Percentiles rank a stretch among this genome's conserved stretches.
Conservation (phyloP, 1,140 invertebrate species). For the Temnothorax curvispinosus region DNA sequence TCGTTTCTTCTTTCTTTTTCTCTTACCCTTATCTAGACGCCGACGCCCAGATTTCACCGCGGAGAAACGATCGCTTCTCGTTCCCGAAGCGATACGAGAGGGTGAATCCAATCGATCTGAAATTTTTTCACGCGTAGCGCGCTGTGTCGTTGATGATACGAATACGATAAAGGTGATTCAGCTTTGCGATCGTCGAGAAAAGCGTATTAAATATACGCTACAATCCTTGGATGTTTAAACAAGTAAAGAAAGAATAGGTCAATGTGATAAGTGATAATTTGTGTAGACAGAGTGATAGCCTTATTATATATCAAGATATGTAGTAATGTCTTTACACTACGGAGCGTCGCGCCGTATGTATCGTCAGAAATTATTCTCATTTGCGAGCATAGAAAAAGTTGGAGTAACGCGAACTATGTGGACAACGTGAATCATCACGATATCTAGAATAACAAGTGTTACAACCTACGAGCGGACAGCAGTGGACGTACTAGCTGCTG, state of each 20-base stretch:
- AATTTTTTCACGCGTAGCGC: conserved; percentile 33
- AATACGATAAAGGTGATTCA: not conserved
- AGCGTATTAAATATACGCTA: not conserved
- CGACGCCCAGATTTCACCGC: conserved; percentile 70
- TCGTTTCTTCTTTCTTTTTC: conserved; percentile 38
- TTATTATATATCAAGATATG: too few relatives aligned
- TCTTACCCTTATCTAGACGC: conserved; percentile 46
- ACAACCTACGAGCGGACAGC: too few relatives aligned
- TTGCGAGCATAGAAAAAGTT: too few relatives aligned
- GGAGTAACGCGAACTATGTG: too few relatives aligned
- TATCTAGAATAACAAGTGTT: too few relatives aligned
- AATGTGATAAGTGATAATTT: not conserved
- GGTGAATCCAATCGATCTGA: conserved; percentile 29
- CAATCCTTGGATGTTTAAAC: not conserved
- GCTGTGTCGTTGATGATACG: not conserved
- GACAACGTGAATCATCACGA: too few relatives aligned
- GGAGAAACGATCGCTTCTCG: conserved; percentile 61
- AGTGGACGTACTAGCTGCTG: too few relatives aligned
- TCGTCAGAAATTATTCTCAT: too few relatives aligned
- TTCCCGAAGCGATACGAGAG: conserved; percentile 5
- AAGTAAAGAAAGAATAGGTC: not conserved
- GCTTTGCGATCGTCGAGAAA: not conserved
- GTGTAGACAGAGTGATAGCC: not conserved
- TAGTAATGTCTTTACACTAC: not conserved
- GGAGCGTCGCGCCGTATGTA: not conserved